Conservation (phyloP, 2,888 invertebrate genomes). For the Cryptus viduatorius region DNA sequence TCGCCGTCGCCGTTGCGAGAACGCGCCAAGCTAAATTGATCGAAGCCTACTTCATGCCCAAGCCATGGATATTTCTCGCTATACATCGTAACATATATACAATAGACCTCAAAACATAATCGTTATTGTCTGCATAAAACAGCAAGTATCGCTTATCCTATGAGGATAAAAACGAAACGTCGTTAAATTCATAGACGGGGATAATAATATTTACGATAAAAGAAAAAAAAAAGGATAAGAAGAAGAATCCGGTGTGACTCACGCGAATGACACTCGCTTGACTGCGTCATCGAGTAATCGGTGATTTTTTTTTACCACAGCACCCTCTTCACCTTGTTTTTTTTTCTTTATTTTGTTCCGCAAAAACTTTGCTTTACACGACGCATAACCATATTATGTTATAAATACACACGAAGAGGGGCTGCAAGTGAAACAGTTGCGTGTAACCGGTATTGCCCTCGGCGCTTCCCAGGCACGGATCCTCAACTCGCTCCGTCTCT, state of each 20-base stretch:
- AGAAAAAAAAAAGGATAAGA: background rate
- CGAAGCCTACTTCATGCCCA: background rate
- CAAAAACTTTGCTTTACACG: background rate
- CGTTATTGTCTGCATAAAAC: slow-evolving; percentile 4
- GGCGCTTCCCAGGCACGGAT: slow-evolving; percentile 70
- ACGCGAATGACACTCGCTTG: slow-evolving; percentile 37
- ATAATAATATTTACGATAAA: slow-evolving; percentile 13
- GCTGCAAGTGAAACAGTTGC: slow-evolving; percentile 68
- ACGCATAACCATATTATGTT: slow-evolving; percentile 35
- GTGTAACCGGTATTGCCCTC: slow-evolving; percentile 74
- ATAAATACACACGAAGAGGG: slow-evolving; percentile 55
- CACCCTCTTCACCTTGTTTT: slow-evolving; percentile 24
- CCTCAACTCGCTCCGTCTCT: slow-evolving; percentile 26
- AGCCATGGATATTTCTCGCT: background rate
- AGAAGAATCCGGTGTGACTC: slow-evolving; percentile 41
- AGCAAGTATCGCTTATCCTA: background rate
- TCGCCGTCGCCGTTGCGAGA: background rate
- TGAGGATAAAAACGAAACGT: slow-evolving; percentile 20
- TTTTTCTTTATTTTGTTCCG: background rate
- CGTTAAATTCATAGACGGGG: slow-evolving; percentile 18
- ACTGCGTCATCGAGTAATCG: slow-evolving; percentile 19
- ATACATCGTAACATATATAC: background rate
- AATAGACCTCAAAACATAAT: background rate
- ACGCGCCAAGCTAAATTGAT: slow-evolving; percentile 18
- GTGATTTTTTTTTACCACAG: slow-evolving; percentile 5